Percentiles rank a stretch among this genome's conserved stretches.
Conservation (phyloP, 53 echinoderm and acorn worm species). For the Astropecten irregularis region DNA sequence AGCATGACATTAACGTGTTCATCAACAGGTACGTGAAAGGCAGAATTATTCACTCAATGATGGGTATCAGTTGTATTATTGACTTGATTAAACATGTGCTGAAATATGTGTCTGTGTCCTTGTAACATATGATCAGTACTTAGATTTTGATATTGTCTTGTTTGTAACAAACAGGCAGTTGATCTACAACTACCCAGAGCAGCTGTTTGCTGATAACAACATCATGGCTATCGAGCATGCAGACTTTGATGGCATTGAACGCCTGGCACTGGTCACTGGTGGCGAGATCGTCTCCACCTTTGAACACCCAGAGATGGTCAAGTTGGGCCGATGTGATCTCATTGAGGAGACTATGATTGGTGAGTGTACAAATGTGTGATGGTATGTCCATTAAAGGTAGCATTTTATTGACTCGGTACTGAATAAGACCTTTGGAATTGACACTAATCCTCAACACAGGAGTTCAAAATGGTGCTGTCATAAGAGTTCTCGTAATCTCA, state of each 20-base stretch:
- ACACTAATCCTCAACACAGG: no score
- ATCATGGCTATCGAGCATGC: constrained; percentile 99
- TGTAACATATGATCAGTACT: no score
- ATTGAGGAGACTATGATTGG: constrained; percentile 98
- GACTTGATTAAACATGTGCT: no score
- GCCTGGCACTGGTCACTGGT: constrained; percentile 85
- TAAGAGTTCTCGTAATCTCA: no score
- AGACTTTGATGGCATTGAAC: constrained; percentile 97
- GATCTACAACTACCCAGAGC: constrained; percentile 99
- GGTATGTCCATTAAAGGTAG: no score
- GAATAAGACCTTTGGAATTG: no score
- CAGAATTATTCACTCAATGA: no score
- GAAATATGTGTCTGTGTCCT: no score
- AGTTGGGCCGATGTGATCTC: constrained; percentile 85
- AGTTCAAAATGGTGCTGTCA: no score
- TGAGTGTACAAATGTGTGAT: constrained; percentile 27
- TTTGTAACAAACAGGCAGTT: constrained; percentile 92
- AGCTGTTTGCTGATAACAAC: constrained; percentile 90
- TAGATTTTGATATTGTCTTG: no score
- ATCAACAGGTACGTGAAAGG: constrained; percentile 79
- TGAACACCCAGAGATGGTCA: constrained; percentile 90
- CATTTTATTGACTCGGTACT: no score
- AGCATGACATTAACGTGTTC: constrained; percentile 94
- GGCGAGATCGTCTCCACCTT: constrained; percentile 99
- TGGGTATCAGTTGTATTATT: no score